Percentiles rank a stretch among this genome's conserved stretches.
phyloP scores from a whole-genome alignment of 2,888 invertebrate species.

The Drosophila heteroneura region DNA sequence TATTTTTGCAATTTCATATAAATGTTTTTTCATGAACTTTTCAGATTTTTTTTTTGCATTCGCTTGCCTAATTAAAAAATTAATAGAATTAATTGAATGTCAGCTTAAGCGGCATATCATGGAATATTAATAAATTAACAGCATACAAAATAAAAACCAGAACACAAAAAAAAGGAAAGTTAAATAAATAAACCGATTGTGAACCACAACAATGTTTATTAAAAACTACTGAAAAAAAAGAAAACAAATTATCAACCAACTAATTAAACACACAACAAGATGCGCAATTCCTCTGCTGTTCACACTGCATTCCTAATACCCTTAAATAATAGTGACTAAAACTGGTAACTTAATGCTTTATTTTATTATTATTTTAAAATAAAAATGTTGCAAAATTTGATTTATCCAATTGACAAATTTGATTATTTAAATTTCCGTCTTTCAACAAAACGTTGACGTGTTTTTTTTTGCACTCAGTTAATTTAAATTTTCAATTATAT shows the following conservation, averaged over 20 bases:
- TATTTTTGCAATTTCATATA: conserved; percentile 12
- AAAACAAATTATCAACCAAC: conserved; percentile 58
- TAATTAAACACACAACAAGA: conserved; percentile 68
- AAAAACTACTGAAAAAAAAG: conserved; percentile 25
- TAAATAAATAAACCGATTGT: conserved; percentile 69
- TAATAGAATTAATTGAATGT: conserved; percentile 76
- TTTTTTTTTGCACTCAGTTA: conserved; percentile 68
- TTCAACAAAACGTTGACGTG: not conserved
- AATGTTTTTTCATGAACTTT: conserved; percentile 41
- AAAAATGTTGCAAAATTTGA: not conserved
- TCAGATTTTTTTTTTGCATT: conserved; percentile 27
- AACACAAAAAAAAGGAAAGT: conserved; percentile 24
- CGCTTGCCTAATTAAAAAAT: conserved; percentile 56
- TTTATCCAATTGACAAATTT: not conserved
- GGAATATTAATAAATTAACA: conserved; percentile 74
- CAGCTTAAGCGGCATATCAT: conserved; percentile 78
- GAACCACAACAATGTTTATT: conserved; percentile 50
- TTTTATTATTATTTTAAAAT: too few relatives aligned
- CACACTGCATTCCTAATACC: conserved; percentile 33
- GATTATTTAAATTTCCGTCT: conserved; percentile 34
- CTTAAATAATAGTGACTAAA: conserved; percentile 16
- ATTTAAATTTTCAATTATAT: conserved; percentile 84
- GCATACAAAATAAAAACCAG: conserved; percentile 30
- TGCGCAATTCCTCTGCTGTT: not conserved
- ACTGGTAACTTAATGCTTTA: not conserved